phyloP scores from a whole-genome alignment of 2,113 vertebrate species.

The Oreotragus oreotragus region DNA sequence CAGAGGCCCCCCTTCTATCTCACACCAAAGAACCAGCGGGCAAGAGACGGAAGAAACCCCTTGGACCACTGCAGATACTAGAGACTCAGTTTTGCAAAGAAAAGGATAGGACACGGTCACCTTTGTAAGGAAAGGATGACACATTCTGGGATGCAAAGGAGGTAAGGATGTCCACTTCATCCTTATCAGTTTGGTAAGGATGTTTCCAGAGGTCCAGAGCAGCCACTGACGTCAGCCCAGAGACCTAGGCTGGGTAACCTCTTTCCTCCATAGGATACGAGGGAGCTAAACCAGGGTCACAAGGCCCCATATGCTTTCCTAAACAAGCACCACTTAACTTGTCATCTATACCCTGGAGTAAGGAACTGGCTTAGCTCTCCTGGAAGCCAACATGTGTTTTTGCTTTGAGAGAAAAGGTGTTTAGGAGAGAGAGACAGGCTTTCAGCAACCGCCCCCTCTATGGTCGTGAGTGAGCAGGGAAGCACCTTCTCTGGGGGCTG shows the following conservation, averaged over 20 bases:
- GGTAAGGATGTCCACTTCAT: neutral
- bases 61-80: neutral
- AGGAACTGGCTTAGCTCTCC: neutral
- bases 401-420: neutral
- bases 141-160: neutral
- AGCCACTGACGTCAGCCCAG: neutral
- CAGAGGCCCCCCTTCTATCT: fast-evolving
- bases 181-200: neutral
- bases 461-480: neutral
- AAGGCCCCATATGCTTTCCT: neutral
- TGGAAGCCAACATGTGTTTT: neutral
- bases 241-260: neutral
- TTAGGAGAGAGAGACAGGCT: neutral
- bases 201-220: neutral
- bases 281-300: no score
- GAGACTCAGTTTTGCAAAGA: neutral
- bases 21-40: neutral
- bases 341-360: neutral
- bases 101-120: neutral
- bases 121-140: neutral
- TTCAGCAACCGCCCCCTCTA: fast-evolving
- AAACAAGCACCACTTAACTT: neutral
- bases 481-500: neutral
- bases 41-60: neutral
- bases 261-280: neutral